Evolutionary conservation across 2,113 vertebrate species (phyloP), one percentile per base, ranked within the genome.

Genomic region (Desmodus rotundus): DNA sequence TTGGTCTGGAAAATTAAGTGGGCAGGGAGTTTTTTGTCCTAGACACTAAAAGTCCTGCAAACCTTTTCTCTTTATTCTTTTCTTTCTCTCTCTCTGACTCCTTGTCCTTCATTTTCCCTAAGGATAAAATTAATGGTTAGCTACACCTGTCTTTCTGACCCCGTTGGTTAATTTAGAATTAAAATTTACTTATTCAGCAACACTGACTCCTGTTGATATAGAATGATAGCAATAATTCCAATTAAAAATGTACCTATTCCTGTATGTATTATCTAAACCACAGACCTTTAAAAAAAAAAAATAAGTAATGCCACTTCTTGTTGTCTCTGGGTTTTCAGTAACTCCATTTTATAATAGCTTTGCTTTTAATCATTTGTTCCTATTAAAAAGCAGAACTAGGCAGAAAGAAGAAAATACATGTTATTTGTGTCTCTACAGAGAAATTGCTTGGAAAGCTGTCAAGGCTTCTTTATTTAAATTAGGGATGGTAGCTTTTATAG

Each of bases 1-100:
- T 90, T 96, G 72, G 67, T 95, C 76, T 70, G 90, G 96, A 97
- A 97, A 97, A 94, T 97, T 95, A 96, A 88, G 61, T 52, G 70
- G 80, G 81, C 72, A 93, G 45, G 72, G 70, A 89, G 65, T 8
- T 95, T 87, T 93, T 90, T 95, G 43, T 89, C n/a, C 50, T 43
- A 80, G 56, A n/a, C 31, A 70, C 67, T 56, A 47, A 56, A 93
- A 95, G 41, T 76, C 86, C 74, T 72, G 22, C 22, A 47, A 33
- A 78, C 28, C 17, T 73, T 92, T 82, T 22, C 76, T 96, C 73
- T 91, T 90, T 92, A 41, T 94, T 92, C 47, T 43, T 70, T 36
- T 41, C 31, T 73, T 65, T 58, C 7, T n/a, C 12, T 72, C 17
- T 73, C 24, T 74, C 38, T 80, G 56, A 87, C 26, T 74, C 36